Evolutionary conservation across 2,888 invertebrate species (phyloP).

Genomic region (Hyles lineata): DNA sequence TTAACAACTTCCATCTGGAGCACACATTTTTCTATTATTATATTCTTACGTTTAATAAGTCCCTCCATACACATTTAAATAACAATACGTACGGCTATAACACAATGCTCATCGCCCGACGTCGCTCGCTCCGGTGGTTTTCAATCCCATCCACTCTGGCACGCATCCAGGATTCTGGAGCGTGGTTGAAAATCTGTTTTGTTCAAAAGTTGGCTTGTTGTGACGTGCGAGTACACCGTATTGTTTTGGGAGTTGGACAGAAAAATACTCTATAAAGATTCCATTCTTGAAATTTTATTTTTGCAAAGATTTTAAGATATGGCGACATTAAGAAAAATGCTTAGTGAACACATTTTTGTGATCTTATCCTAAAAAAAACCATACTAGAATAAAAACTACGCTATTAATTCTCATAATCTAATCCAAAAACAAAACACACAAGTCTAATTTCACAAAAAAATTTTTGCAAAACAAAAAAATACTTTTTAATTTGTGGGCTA

Average conservation of each 20-base stretch:
- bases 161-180: slow-evolving; percentile 11
- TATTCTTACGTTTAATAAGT: slow-evolving; percentile 33
- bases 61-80: slow-evolving; percentile 45
- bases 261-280: too few relatives aligned
- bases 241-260: background rate
- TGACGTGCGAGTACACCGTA: background rate
- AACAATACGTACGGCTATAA: slow-evolving; percentile 57
- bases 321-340: too few relatives aligned
- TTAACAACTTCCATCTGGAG: slow-evolving; percentile 17
- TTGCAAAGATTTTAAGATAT: too few relatives aligned
- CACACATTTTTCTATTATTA: slow-evolving; percentile 29
- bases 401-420: too few relatives aligned
- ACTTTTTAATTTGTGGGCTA: background rate
- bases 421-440: too few relatives aligned
- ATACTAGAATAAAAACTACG: too few relatives aligned
- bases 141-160: slow-evolving; percentile 63
- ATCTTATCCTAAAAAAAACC: too few relatives aligned
- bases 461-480: background rate
- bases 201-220: background rate
- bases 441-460: background rate
- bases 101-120: slow-evolving; percentile 69
- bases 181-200: slow-evolving; percentile 10
- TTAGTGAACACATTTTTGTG: too few relatives aligned
- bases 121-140: slow-evolving; percentile 68
- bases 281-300: too few relatives aligned